Evolutionary conservation across 2,113 vertebrate genomes (phyloP).

Genomic region (Alces alces): DNA sequence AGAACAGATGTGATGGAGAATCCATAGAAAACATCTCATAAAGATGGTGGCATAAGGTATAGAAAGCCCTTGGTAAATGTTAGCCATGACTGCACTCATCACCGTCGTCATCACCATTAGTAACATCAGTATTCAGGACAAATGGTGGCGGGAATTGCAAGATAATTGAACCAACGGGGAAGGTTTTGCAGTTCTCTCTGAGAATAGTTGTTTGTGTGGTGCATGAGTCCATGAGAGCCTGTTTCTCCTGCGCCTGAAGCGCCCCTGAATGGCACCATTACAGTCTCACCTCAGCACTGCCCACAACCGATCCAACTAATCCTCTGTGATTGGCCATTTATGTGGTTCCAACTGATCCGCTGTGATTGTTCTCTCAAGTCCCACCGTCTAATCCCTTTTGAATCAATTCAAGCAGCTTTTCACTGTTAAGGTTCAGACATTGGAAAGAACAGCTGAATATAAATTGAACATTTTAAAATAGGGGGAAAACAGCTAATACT

Average conservation of each 20-base stretch:
- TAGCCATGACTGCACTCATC: rapidly evolving
- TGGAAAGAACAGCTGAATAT: background rate
- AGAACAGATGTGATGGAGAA: background rate
- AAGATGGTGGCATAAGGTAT: background rate
- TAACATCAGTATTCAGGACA: background rate
- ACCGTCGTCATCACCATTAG: rapidly evolving
- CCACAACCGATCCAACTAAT: background rate
- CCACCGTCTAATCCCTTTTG: background rate
- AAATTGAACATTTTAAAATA: background rate
- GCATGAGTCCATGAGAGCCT: background rate
- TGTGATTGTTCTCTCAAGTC: background rate
- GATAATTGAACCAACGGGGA: background rate
- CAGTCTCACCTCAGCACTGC: background rate
- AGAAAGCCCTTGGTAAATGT: background rate
- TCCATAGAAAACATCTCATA: background rate
- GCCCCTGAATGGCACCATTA: rapidly evolving
- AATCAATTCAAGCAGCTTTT: slow-evolving; percentile 41
- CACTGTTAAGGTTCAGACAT: background rate
- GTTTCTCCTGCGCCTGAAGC: background rate
- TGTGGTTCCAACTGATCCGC: background rate
- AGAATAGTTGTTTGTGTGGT: background rate
- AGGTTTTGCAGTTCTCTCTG: background rate
- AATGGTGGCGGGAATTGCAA: background rate
- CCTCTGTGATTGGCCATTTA: background rate
- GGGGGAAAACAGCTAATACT: background rate